Conservation (phyloP, 2,797 vertebrate species). For the Cossypha heuglini region DNA sequence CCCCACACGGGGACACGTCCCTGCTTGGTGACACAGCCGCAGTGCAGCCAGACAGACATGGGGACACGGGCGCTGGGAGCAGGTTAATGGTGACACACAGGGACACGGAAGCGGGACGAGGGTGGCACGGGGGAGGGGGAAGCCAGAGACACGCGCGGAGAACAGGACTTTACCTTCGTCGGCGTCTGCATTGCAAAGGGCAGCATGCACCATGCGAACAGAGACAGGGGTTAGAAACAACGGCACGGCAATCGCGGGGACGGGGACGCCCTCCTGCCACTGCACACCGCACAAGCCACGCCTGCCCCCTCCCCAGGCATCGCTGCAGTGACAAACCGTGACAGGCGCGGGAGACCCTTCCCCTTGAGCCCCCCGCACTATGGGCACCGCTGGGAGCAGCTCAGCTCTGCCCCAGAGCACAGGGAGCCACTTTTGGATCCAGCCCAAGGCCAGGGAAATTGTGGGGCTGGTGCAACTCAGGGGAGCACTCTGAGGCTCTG, state of each 20-base stretch:
- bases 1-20: background rate
- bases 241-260: background rate
- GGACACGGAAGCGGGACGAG: accelerated
- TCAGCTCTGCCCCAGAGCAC: accelerated
- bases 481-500: background rate
- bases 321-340: accelerated
- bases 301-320: background rate
- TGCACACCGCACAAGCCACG: background rate
- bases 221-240: slow-evolving; percentile 85
- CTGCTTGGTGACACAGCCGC: background rate
- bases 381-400: background rate
- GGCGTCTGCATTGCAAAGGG: slow-evolving; percentile 88
- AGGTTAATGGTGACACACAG: slow-evolving; percentile 25
- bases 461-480: background rate
- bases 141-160: background rate
- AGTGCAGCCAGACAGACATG: background rate
- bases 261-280: background rate
- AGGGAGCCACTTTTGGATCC: background rate
- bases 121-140: background rate
- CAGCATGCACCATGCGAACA: slow-evolving; percentile 98
- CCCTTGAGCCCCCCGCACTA: background rate
- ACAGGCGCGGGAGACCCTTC: accelerated
- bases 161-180: slow-evolving; percentile 90
- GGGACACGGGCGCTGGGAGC: background rate
- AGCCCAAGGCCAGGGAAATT: accelerated